Base-by-base conservation (phyloP, 2,113 vertebrate species). In the Hippocampus zosterae region DNA sequence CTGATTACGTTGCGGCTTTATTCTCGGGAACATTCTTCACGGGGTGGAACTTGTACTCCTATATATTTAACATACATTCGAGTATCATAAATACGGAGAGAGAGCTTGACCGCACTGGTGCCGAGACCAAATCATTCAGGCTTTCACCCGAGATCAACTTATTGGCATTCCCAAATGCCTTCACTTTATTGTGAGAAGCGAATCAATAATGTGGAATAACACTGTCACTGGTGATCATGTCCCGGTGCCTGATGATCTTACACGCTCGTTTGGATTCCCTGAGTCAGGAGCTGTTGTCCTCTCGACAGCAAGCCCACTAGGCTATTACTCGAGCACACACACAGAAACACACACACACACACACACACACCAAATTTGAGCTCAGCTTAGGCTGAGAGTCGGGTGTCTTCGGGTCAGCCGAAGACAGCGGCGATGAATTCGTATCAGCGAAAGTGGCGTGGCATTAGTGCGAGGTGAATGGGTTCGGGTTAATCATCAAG, bases 161-260 rank as follows among this genome's bases (percentile, higher is more conserved):
- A 91, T 90, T 80, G 88, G 85, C 86, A 78, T 90, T 87, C 89
- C 90, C 81, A 90, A 91, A 90, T 90, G 84, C 68, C 81, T 82
- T 85, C 83, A 85, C 87, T 87, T 89, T 88, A 87, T 87, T 85
- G 86, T 85, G 80, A 56, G 82, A 66, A 33, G 33, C 69, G 40
- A 81, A 91, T 91, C 88, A 84, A 90, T 90, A 81, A 65, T 68
- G 69, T 83, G 81, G 78, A 87, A 90, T 84, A 90, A 90, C 81
- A 78, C 81, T 85, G 87, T 85, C 87, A 85, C 80, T 46, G 79
- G 75, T 75, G 81, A 89, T 91, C 85, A 89, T 84, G 80, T 86
- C 80, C 65, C 42, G 7, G 67, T 65, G 75, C 71, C 44, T 71
- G 73, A 83, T 76, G 77, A 81, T 85, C 84, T 88, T 68, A 63